A percentile compares a stretch with the other conserved stretches of the same genome.
Evolutionary conservation across 2,888 invertebrate species (phyloP).

Genomic region (Drosophila greeni): DNA sequence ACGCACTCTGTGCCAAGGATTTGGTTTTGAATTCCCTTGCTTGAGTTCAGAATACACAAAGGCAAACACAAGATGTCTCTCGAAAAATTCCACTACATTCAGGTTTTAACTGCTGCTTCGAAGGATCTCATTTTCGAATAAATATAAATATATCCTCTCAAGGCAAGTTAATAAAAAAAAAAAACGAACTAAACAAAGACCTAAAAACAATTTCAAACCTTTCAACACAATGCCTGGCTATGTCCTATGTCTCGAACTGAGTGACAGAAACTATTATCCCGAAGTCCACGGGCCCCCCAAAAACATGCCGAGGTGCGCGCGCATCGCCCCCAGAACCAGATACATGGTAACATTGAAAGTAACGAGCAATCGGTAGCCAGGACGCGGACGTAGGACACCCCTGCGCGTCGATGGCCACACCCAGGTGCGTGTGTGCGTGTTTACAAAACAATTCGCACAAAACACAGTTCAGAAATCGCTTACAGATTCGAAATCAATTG

Average conservation of each 20-base stretch:
- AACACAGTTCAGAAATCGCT: background rate
- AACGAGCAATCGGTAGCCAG: background rate
- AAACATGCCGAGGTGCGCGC: conserved; percentile 11
- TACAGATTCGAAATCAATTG: background rate
- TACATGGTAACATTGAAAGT: conserved; percentile 10
- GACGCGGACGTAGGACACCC: background rate
- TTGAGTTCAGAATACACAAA: background rate
- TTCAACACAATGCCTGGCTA: conserved; percentile 42
- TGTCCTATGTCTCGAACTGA: conserved; percentile 57
- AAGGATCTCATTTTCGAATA: no score
- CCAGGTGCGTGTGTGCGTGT: conserved; percentile 29
- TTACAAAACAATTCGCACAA: background rate
- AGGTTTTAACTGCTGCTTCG: background rate
- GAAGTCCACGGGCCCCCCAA: conserved; percentile 10
- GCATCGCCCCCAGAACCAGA: conserved; percentile 2
- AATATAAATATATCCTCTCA: background rate
- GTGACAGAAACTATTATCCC: conserved; percentile 27
- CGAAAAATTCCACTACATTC: conserved; percentile 17
- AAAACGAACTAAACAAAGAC: background rate
- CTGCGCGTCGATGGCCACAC: conserved; percentile 49
- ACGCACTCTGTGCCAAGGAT: background rate
- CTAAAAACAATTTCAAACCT: conserved; percentile 18
- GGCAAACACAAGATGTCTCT: background rate
- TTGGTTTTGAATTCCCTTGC: background rate
- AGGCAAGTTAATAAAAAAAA: background rate